Base-by-base conservation (phyloP, 1,140 invertebrate species). In the Belonocnema kinseyi region DNA sequence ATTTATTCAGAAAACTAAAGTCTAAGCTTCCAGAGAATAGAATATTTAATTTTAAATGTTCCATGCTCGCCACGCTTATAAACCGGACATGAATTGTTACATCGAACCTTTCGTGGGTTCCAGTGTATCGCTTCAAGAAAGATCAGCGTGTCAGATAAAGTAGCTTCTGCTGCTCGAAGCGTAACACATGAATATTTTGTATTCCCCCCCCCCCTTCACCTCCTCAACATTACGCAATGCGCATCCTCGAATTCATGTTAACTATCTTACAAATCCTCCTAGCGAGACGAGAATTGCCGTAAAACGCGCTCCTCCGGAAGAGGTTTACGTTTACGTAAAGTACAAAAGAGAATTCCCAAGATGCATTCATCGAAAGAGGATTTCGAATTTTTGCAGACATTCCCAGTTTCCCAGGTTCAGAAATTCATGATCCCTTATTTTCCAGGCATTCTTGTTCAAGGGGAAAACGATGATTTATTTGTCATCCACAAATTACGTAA, bases 151-250 rank as follows among this genome's bases (percentile, higher is more conserved):
- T 53, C 21, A 52, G 80, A 83, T 82, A 83, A 83, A 46, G 66
- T 61, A 77, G 80, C 80, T 78, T 72, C 58, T 77, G 78, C 58
- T 76, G 75, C 74, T 74, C 80, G 72, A 80, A 75, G 82, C 78
- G 78, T 78, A 82, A 82, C 80, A 76, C 79, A 77, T 77, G 79
- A 81, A 83, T 83, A 83, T 80, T 72, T 81, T 77, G 80, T 70
- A 74, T 76, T 58, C 72, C 72, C 78, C 79, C 76, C 77, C 78
- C 78, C 77, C 70, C 54, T 54, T 73, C 19, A 61, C 78, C 78
- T 76, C 70, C 54, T 54, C 61, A 14, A 71, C 61, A 61, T 46
- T 54, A 80, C 80, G 78, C 75, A 73, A 77, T 82, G 80, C 72
- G 72, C 74, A 80, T 83, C 77, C 76, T 73, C 72, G 58, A 76